Conservation (phyloP, 2,888 invertebrate species). For the Drosophila flavopinicola region DNA sequence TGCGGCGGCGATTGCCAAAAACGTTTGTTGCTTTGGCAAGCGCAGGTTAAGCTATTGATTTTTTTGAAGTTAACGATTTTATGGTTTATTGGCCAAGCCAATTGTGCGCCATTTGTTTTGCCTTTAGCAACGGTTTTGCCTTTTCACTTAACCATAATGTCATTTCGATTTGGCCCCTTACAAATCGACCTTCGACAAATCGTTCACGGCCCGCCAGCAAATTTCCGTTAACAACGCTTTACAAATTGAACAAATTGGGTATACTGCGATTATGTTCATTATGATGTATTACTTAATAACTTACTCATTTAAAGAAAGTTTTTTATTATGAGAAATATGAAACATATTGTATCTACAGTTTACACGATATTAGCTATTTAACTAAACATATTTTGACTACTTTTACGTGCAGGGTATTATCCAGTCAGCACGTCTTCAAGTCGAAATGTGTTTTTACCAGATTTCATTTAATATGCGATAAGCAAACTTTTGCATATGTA, state of each 20-base stretch:
- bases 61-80: slow-evolving; percentile 74
- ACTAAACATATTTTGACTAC: no score
- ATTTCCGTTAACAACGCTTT: neutral
- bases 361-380: no score
- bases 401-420: neutral
- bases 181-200: slow-evolving; percentile 40
- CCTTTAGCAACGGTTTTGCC: slow-evolving; percentile 42
- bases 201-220: slow-evolving; percentile 2
- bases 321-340: no score
- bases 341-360: no score
- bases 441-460: neutral
- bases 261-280: neutral
- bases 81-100: slow-evolving; percentile 78
- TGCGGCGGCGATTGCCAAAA: slow-evolving; percentile 39
- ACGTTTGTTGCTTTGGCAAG: slow-evolving; percentile 37
- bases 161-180: slow-evolving; percentile 61
- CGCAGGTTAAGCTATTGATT: slow-evolving; percentile 69
- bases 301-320: no score
- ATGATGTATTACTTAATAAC: neutral
- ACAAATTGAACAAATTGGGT: slow-evolving; percentile 10
- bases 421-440: neutral
- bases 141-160: slow-evolving; percentile 66
- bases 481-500: neutral
- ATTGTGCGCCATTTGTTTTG: slow-evolving; percentile 72
- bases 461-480: neutral